Evolutionary conservation across 2,888 invertebrate species (phyloP).

Genomic region (Epistrophe eligans): DNA sequence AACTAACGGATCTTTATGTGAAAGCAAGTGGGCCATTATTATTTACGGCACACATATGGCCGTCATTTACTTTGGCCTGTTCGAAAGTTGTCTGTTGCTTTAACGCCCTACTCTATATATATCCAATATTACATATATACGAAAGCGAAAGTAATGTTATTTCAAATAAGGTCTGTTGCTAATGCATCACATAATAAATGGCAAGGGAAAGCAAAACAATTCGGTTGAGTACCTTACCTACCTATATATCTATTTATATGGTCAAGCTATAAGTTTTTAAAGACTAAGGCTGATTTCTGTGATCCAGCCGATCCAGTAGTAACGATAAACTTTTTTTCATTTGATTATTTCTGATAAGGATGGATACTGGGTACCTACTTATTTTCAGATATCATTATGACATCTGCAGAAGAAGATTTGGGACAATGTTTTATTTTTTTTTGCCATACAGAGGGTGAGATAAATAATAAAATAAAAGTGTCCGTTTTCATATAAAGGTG

Average conservation of each 20-base stretch:
- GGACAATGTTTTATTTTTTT: too few relatives aligned
- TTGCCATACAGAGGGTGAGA: too few relatives aligned
- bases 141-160: slow-evolving; percentile 74
- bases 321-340: too few relatives aligned
- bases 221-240: slow-evolving; percentile 42
- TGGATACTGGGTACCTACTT: too few relatives aligned
- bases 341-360: too few relatives aligned
- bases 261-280: slow-evolving; percentile 46
- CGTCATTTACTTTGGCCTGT: slow-evolving; percentile 67
- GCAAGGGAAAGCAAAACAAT: slow-evolving; percentile 60
- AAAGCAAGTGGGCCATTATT: slow-evolving; percentile 75
- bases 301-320: not conserved
- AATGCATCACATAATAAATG: slow-evolving; percentile 72
- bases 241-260: slow-evolving; percentile 5
- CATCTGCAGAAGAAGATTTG: too few relatives aligned
- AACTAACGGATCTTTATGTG: slow-evolving; percentile 73
- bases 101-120: slow-evolving; percentile 40
- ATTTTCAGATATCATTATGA: too few relatives aligned
- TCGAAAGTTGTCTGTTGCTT: slow-evolving; percentile 71
- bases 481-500: too few relatives aligned
- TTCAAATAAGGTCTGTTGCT: slow-evolving; percentile 70
- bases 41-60: slow-evolving; percentile 74
- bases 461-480: too few relatives aligned
- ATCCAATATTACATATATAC: not conserved
- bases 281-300: slow-evolving; percentile 37